Percentiles rank a stretch among this genome's conserved stretches.
These are phyloP conservation scores for Ciconia stormi DNA, from an alignment of 2,113 vertebrate genomes.

Conservation along the genomic window DNA sequence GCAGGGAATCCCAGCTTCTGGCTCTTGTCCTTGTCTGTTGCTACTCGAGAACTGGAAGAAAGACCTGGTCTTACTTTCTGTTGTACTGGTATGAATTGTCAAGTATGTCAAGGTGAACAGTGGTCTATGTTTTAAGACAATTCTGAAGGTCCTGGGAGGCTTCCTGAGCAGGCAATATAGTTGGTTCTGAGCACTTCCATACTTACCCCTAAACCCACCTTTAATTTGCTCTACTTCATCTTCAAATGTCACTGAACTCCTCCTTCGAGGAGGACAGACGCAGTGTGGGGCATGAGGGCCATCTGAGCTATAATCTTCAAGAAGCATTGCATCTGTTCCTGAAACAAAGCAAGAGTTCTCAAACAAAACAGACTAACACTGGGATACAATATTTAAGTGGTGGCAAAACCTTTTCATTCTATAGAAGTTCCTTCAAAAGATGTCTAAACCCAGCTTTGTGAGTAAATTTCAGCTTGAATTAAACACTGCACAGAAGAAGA, in stretches of 20 bases:
- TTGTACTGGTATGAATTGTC: background rate
- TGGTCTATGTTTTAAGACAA: background rate
- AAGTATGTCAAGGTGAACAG: background rate
- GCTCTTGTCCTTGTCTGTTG: background rate
- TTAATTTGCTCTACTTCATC: constrained; percentile 91
- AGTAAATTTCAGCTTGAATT: background rate
- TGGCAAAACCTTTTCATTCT: background rate
- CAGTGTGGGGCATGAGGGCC: constrained; percentile 69
- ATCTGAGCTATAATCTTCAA: constrained; percentile 87
- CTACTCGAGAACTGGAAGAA: background rate
- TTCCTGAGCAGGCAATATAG: background rate
- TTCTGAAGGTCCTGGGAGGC: background rate
- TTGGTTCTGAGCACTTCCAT: background rate
- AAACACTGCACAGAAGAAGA: background rate
- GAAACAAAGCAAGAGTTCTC: background rate
- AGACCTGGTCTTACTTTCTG: background rate
- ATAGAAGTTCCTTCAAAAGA: background rate
- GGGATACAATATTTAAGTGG: background rate
- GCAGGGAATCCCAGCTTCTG: background rate
- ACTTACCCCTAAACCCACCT: constrained; percentile 75
- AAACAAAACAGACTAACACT: background rate
- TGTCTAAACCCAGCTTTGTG: background rate
- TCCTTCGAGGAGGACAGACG: constrained; percentile 79
- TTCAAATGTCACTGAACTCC: constrained; percentile 96
- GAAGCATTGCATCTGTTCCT: constrained; percentile 96